Evolutionary conservation across 2,888 invertebrate species (phyloP).

Genomic region (Euplexia lucipara): DNA sequence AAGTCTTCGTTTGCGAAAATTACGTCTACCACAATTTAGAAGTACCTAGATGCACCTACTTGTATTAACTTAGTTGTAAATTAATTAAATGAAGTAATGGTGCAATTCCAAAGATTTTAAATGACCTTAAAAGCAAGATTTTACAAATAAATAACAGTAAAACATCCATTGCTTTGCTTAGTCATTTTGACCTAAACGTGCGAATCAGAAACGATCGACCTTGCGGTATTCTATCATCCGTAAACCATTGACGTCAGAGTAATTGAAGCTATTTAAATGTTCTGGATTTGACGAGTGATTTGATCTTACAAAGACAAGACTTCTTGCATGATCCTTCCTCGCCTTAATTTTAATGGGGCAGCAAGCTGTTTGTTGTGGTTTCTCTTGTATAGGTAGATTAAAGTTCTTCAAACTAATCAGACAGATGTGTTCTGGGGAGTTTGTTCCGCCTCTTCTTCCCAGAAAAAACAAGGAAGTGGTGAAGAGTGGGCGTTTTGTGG

Average conservation of each 20-base stretch:
- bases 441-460: too few relatives aligned
- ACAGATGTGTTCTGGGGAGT: too few relatives aligned
- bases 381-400: too few relatives aligned
- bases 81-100: too few relatives aligned
- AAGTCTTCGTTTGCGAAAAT: too few relatives aligned
- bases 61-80: too few relatives aligned
- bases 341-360: not conserved
- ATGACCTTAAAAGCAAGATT: not conserved
- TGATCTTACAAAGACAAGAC: not conserved
- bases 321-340: not conserved
- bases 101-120: not conserved
- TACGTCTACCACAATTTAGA: too few relatives aligned
- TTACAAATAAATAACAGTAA: not conserved
- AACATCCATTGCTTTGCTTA: constrained; percentile 14
- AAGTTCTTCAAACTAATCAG: too few relatives aligned
- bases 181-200: constrained; percentile 28
- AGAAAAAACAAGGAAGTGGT: too few relatives aligned
- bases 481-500: too few relatives aligned
- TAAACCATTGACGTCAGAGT: constrained; percentile 48
- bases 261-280: constrained; percentile 13
- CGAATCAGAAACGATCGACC: constrained; percentile 48
- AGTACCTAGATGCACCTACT: too few relatives aligned
- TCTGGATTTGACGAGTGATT: not conserved
- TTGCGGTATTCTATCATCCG: constrained; percentile 63
- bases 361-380: not conserved